Evolutionary conservation across 2,113 vertebrate species (phyloP).

Genomic region (Vicugna pacos): DNA sequence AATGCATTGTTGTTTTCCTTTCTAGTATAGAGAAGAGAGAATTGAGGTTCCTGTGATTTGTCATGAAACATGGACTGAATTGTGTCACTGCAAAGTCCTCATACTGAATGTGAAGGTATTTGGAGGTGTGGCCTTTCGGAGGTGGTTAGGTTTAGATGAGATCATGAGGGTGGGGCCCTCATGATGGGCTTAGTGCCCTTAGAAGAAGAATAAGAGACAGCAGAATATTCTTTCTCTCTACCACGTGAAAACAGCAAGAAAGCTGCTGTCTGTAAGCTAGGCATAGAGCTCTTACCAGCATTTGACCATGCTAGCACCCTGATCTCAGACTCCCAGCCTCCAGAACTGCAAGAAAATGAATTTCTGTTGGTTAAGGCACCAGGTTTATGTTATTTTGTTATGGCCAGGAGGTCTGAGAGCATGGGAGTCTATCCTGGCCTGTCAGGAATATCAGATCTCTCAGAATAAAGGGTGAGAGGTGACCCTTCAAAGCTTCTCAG

Average conservation of each 20-base stretch:
- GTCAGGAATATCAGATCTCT: not conserved
- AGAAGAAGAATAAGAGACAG: not conserved
- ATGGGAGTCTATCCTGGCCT: not conserved
- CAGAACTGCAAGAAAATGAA: not conserved
- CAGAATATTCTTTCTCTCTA: too few species aligned
- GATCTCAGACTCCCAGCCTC: not conserved
- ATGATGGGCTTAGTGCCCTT: not conserved
- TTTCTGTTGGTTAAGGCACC: not conserved
- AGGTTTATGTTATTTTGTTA: not conserved
- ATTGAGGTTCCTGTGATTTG: not conserved
- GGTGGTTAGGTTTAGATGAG: not conserved
- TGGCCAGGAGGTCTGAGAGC: not conserved
- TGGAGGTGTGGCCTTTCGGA: not conserved
- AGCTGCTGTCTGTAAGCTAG: not conserved
- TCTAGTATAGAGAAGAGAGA: not conserved
- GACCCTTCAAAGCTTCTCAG: not conserved
- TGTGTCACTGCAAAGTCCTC: not conserved
- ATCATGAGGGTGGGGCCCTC: not conserved
- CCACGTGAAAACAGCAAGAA: not conserved
- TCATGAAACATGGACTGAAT: not conserved
- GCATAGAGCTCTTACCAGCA: not conserved
- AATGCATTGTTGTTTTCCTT: not conserved
- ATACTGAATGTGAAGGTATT: not conserved
- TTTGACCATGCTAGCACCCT: fast-evolving
- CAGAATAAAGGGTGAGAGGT: not conserved